Evolutionary conservation across 2,797 vertebrate genomes (phyloP), one percentile per base, ranked within the genome.

Genomic region (Eutrigla gurnardus): DNA sequence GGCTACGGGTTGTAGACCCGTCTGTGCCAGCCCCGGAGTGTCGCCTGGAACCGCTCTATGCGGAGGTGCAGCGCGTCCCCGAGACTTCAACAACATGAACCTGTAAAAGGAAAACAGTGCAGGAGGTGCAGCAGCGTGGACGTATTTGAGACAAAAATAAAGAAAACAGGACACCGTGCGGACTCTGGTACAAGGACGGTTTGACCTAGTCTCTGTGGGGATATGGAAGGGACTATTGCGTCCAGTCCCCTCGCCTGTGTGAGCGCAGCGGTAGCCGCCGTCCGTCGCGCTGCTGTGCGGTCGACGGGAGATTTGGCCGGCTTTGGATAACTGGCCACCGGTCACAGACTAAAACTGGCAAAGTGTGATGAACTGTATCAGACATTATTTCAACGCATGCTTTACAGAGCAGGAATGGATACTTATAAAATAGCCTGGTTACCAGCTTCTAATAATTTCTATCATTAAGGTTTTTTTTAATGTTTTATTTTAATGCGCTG

Each of bases 201-300:
- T 77, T 95, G 95, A 95, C 91, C 82, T 92, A 82, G 87, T 83
- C 49, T 72, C 83, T 70, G 84, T 67, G 76, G 50, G 69, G 88
- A 83, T 69, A 90, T 90, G 92, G 91, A 91, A 79, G 82, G 78
- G 86, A 84, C 82, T 75, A 62, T 52, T 72, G 88, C 57, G 68
- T 70, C 77, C 63, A 1, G 81, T 53, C 57, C 79, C 10, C 79
- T 65, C 45, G 65, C 73, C 60, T 42, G 65, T 33, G 12, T 58
- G 18, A 64, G 67, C 65, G 12, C 66, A n/a, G 82, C 72, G 77
- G 83, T 47, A 82, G 75, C 76, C 78, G 67, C 83, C 40, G 82
- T 50, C 75, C 77, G 73, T 90, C 59, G 78, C 76, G 73, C 85
- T 80, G 82, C 83, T 58, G 73, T 73, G 80, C 66, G 73, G 83